phyloP scores from a whole-genome alignment of 2,888 invertebrate species.

The Chaetogeoica ovagalla region DNA sequence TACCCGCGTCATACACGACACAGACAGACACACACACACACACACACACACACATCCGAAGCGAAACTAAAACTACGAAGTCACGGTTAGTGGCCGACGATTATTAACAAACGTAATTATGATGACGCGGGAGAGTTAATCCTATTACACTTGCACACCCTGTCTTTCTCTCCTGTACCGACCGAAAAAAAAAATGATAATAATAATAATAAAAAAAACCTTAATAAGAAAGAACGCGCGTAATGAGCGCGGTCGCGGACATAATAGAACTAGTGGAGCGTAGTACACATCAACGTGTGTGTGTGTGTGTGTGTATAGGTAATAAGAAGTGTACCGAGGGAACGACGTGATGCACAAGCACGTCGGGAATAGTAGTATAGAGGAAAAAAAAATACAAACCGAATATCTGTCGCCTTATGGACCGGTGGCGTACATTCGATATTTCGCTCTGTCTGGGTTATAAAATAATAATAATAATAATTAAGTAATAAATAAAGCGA shows the following conservation, averaged over 20 bases:
- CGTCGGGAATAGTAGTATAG: neutral
- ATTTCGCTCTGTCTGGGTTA: no score
- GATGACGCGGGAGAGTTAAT: constrained; percentile 43
- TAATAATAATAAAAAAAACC: neutral
- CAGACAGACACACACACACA: neutral
- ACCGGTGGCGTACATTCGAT: no score
- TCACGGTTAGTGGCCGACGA: constrained; percentile 39
- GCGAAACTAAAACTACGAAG: constrained; percentile 42
- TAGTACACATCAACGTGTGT: neutral
- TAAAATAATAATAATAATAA: no score
- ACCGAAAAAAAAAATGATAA: neutral
- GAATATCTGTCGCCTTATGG: neutral
- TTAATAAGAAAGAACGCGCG: constrained; percentile 26
- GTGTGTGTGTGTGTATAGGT: neutral
- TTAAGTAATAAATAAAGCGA: no score
- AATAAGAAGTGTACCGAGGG: constrained; percentile 4
- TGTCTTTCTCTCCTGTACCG: no score
- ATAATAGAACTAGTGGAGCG: constrained; percentile 47
- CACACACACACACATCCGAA: neutral
- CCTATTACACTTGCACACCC: constrained; percentile 30
- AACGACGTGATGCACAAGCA: constrained; percentile 6
- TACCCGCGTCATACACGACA: no score
- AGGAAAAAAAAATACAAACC: constrained; percentile 5
- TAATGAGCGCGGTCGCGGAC: constrained; percentile 37
- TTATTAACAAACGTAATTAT: constrained; percentile 47